Percentiles rank a stretch among this genome's conserved stretches.
phyloP scores from a whole-genome alignment of 2,113 vertebrate species.

The Thymallus thymallus region DNA sequence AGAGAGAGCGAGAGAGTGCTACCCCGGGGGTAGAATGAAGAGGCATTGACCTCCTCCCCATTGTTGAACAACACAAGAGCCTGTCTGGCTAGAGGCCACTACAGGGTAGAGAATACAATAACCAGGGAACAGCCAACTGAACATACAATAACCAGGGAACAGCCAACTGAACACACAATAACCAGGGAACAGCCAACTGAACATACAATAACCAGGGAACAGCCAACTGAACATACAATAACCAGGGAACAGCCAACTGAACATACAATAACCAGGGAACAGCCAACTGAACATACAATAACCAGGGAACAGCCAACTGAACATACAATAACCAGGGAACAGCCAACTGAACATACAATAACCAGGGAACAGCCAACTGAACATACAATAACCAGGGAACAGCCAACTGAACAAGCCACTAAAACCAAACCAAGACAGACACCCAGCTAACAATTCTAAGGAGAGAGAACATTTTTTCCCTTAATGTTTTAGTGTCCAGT shows the following conservation, averaged over 20 bases:
- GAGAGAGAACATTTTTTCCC: no score
- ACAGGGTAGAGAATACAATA: conserved; percentile 65
- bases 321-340: conserved; percentile 60
- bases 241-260: conserved; percentile 34
- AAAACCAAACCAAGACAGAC: neutral
- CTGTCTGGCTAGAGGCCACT: conserved; percentile 62
- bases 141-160: neutral
- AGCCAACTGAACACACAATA: conserved; percentile 43
- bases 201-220: conserved; percentile 60
- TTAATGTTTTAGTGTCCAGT: no score
- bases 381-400: conserved; percentile 59
- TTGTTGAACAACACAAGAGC: conserved; percentile 65
- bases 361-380: conserved; percentile 26
- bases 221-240: conserved; percentile 63
- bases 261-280: conserved; percentile 60
- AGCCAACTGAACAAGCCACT: neutral
- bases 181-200: conserved; percentile 34
- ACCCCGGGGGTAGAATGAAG: conserved; percentile 28
- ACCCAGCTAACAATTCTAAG: neutral
- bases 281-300: conserved; percentile 63
- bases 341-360: conserved; percentile 63
- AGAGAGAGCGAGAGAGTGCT: conserved; percentile 15
- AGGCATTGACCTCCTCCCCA: conserved; percentile 69
- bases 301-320: conserved; percentile 34
- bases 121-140: conserved; percentile 26